Base-by-base conservation (phyloP, 2,113 vertebrate species). In the Himantopus leucocephalus region DNA sequence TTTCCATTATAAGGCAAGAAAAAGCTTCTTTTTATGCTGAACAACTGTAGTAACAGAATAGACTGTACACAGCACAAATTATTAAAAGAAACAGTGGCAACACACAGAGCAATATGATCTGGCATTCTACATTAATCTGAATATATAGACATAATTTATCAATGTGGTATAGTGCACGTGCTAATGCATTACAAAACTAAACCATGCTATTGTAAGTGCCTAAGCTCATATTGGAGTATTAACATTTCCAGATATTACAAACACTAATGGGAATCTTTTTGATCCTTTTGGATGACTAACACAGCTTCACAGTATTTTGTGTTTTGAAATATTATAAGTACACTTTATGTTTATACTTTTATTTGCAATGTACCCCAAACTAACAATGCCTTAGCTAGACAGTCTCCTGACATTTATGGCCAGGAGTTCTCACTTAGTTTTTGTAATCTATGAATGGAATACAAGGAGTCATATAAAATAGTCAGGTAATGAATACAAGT, bases 121-220 rank as follows among this genome's bases (percentile, higher is more conserved):
- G 6, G 14, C 1, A 0, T 62, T 88, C 63, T 52, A 35, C 19
- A 22, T 71, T 75, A 64, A 37, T 41, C 8, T 75, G 24, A 64
- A 47, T 35, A 75, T 19, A n/a, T 17, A 85, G 53, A 79, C 2
- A 50, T 15, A 56, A 88, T 45, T 73, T 41, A 29, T 45, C 1
- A 0, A 27, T 30, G 27, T 34, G 5, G 4, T 76, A 53, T 27
- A 26, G 17, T 8, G 2, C 10, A 68, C 3, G 10, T 27, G 4
- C 1, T 72, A 67, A 43, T 21, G 4, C 12, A 37, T n/a, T 56
- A 48, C 8, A 53, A 21, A 90, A 62, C 13, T 85, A n/a, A 58
- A 63, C 8, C 4, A 59, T 41, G 14, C 1, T 84, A 59, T 12
- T 26, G 0, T 35, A 93, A 52, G 19, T 60, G 9, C 4, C n/a